Evolutionary conservation across 1,140 invertebrate genomes (phyloP).

Genomic region (Drosophila insularis): DNA sequence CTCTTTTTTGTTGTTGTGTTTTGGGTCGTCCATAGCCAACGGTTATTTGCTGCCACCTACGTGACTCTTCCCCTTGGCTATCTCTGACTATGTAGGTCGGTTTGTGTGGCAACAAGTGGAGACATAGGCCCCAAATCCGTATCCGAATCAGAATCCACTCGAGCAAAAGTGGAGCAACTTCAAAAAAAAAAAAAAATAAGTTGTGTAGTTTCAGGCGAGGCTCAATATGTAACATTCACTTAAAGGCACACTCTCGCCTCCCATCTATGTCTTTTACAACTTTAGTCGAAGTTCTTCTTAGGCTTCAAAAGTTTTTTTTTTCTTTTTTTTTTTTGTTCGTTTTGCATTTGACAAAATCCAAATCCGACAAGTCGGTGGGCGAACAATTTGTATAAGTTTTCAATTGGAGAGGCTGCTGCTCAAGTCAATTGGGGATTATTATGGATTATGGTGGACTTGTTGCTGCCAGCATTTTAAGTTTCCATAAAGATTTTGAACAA

Average conservation of each 20-base stretch:
- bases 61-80: background rate
- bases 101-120: constrained; percentile 49
- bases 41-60: constrained; percentile 72
- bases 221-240: constrained; percentile 21
- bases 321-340: background rate
- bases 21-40: constrained; percentile 45
- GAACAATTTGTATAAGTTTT: constrained; percentile 10
- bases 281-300: background rate
- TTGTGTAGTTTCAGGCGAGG: constrained; percentile 11
- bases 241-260: constrained; percentile 21
- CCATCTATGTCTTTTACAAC: background rate
- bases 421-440: constrained; percentile 8
- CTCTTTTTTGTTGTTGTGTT: constrained; percentile 7
- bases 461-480: background rate
- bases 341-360: constrained; percentile 11
- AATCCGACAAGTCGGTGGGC: constrained; percentile 6
- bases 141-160: constrained; percentile 6
- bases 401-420: constrained; percentile 3
- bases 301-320: background rate
- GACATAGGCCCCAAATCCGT: constrained; percentile 9
- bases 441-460: constrained; percentile 1
- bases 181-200: constrained; percentile 23
- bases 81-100: constrained; percentile 17
- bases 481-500: background rate
- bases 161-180: constrained; percentile 31